These are phyloP conservation scores for Macroglossus sobrinus DNA, from an alignment of 2,113 vertebrate genomes.

Conservation along the genomic window DNA sequence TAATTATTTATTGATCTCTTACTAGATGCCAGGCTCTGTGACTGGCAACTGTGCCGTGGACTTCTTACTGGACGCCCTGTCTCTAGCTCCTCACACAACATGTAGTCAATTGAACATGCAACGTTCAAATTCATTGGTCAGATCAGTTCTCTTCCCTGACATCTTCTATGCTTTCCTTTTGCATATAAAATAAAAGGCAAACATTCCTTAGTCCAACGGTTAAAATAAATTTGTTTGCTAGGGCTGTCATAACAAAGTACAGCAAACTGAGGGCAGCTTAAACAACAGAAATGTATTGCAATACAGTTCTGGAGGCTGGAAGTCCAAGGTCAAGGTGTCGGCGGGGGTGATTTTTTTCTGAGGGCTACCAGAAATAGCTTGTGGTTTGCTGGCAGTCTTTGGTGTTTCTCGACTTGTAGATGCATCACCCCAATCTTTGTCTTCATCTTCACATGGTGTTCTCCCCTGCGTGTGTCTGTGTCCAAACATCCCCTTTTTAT, in stretches of 20 bases:
- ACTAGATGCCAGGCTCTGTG: background rate
- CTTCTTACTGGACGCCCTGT: background rate
- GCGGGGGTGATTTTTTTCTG: background rate
- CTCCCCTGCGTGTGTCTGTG: background rate
- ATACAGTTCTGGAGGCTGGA: background rate
- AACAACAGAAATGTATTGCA: background rate
- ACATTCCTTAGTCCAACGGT: background rate
- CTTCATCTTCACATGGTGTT: background rate
- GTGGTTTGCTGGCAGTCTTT: background rate
- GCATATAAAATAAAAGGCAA: background rate
- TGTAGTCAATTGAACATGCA: background rate
- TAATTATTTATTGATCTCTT: background rate
- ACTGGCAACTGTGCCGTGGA: background rate
- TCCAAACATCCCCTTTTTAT: background rate
- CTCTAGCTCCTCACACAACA: accelerated
- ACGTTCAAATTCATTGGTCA: background rate
- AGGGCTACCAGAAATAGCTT: background rate
- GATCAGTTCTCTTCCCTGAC: background rate
- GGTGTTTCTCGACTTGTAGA: background rate
- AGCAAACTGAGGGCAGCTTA: background rate
- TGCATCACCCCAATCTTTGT: background rate
- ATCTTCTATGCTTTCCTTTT: background rate
- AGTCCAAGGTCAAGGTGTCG: too few species aligned
- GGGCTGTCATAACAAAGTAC: background rate
- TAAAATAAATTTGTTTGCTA: background rate